Conservation (phyloP, 1,140 invertebrate genomes). For the Drosophila eugracilis region DNA sequence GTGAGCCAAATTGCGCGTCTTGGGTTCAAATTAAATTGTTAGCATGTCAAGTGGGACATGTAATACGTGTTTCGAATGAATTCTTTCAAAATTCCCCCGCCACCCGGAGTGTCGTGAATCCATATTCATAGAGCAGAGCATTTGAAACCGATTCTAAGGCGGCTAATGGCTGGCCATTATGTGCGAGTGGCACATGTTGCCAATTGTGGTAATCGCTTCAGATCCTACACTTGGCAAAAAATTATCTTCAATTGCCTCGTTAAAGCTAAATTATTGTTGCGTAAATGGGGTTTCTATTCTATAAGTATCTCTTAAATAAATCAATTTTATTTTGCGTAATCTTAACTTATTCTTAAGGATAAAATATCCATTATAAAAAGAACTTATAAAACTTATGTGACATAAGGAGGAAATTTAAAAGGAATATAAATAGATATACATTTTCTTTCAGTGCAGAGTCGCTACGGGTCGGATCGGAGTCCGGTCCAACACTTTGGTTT, state of each 20-base stretch:
- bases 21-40: conserved; percentile 80
- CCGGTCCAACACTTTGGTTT: conserved; percentile 25
- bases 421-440: no score
- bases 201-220: conserved; percentile 41
- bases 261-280: no score
- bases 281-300: no score
- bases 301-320: no score
- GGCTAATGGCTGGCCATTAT: conserved; percentile 41
- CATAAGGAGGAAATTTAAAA: no score
- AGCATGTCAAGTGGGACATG: conserved; percentile 79
- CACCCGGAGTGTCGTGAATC: conserved; percentile 11
- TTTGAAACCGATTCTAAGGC: conserved; percentile 52
- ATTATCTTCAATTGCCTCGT: not conserved
- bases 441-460: conserved; percentile 1
- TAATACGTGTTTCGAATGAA: conserved; percentile 59
- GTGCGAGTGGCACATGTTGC: conserved; percentile 21
- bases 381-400: no score
- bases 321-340: no score
- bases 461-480: conserved; percentile 24
- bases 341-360: no score
- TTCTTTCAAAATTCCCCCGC: conserved; percentile 66
- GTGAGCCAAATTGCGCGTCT: conserved; percentile 58
- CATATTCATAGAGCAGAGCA: conserved; percentile 24
- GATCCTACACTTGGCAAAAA: conserved; percentile 14
- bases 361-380: no score